Base-by-base conservation (phyloP, 2,113 vertebrate species). In the Silurus asotus region DNA sequence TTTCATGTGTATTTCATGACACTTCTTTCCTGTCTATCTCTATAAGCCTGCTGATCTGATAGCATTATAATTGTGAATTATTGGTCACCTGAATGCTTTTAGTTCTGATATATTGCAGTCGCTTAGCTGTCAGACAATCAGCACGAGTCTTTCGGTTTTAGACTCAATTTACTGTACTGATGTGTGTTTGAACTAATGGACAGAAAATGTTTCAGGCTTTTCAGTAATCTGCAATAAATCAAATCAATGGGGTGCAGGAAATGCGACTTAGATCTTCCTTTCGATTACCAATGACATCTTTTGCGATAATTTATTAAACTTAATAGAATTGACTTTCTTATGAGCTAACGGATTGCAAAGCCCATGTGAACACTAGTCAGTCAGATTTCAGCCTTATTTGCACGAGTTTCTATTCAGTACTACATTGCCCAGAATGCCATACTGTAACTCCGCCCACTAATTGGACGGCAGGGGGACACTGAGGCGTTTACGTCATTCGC, bases 71-170 rank as follows among this genome's bases (percentile, higher is more conserved):
- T n/a, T 51, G 2, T 23, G 51, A 11, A 9, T 69, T 17, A 58
- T 55, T 53, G 75, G 48, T 37, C 55, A 78, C 10, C 1, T 45
- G 25, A 78, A 78, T 25, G 45, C 15, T 79, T 84, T 55, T 13
- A 59, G 19, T 75, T 19, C 55, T 67, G 59, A 23, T 85, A 55
- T 45, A 19, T 64, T 7, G 49, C n/a, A 61, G 45, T 55, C 75
- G 49, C 51, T 69, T 5, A 69, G 19, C 5, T 79, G 49, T 78
- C 49, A 78, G 49, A 61, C 75, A 85, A 85, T 85, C 86, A 84
- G 62, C 14, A 9, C 45, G 5, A 53, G 75, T 19, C 53, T 19
- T 56, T 53, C 10, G 20, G 28, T 59, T 59, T 59, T 10, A 59
- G 56, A 28, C 2, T 1, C 17, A 79, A 9, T 62, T 58, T 23